These are phyloP conservation scores for Lycaon pictus DNA, from an alignment of 2,113 vertebrate genomes.

Conservation along the genomic window DNA sequence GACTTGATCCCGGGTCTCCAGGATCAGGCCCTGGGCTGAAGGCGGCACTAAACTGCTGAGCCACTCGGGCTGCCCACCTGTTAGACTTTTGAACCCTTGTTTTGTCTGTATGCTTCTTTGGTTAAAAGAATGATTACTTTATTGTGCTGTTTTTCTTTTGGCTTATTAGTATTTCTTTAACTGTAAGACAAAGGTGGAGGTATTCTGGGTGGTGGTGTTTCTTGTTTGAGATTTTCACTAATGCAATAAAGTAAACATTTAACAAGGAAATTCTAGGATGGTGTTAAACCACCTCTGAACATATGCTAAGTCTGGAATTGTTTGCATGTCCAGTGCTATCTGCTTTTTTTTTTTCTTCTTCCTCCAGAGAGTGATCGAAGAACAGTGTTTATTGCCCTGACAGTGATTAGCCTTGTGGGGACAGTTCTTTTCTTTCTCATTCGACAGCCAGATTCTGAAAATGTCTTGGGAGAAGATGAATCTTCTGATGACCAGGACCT, in stretches of 20 bases:
- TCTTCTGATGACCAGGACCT: slow-evolving; percentile 82
- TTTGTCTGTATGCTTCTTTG: neutral
- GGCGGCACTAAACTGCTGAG: too few relatives aligned
- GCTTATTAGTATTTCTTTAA: neutral
- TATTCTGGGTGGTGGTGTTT: neutral
- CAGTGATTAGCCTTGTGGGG: slow-evolving; percentile 97
- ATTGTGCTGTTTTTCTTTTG: neutral
- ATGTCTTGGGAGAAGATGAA: slow-evolving; percentile 85
- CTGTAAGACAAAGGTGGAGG: neutral
- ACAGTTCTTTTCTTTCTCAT: slow-evolving; percentile 98
- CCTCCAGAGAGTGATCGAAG: slow-evolving; percentile 94
- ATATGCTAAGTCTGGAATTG: neutral
- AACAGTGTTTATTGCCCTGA: slow-evolving; percentile 97
- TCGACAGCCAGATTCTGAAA: slow-evolving; percentile 89
- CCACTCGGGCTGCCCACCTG: neutral
- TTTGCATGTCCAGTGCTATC: rapidly evolving
- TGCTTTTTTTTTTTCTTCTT: slow-evolving; percentile 61
- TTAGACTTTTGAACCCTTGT: neutral
- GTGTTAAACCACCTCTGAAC: neutral
- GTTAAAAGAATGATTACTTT: neutral
- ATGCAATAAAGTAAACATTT: neutral
- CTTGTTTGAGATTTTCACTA: neutral
- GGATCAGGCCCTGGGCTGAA: too few relatives aligned
- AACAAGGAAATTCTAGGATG: neutral
- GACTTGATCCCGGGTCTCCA: too few relatives aligned